A percentile compares a stretch with the other conserved stretches of the same genome.
Evolutionary conservation across 2,888 invertebrate genomes (phyloP).

Genomic region (Polia nebulosa): DNA sequence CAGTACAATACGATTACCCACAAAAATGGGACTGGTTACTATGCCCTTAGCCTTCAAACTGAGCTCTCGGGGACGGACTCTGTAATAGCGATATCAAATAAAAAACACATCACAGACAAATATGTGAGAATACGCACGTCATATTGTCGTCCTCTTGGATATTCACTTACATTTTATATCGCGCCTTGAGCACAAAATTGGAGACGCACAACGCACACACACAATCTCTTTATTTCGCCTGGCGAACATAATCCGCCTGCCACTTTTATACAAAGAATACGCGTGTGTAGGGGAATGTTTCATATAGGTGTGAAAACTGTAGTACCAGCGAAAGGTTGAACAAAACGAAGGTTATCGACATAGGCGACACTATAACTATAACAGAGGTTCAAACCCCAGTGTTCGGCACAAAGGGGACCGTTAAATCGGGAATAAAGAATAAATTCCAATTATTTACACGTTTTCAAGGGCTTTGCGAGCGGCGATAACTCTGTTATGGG

Average conservation of each 20-base stretch:
- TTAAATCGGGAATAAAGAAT: conserved; percentile 28
- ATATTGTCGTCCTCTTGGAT: conserved; percentile 26
- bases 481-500: conserved; percentile 22
- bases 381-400: conserved; percentile 5
- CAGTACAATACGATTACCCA: background rate
- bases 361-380: conserved; percentile 32
- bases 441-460: conserved; percentile 43
- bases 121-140: conserved; percentile 24
- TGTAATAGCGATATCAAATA: conserved; percentile 12
- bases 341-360: conserved; percentile 17
- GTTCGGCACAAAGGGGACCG: conserved; percentile 40
- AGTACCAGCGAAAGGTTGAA: background rate
- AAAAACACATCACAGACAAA: conserved; percentile 24
- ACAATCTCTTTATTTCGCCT: conserved; percentile 34
- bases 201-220: conserved; percentile 23
- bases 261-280: conserved; percentile 39
- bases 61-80: background rate
- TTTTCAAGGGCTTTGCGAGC: conserved; percentile 9
- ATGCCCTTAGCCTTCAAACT: background rate
- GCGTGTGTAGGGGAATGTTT: background rate
- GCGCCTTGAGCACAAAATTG: conserved; percentile 34
- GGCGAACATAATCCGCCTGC: conserved; percentile 32
- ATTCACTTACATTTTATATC: conserved; percentile 52
- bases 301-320: conserved; percentile 17
- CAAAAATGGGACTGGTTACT: background rate